A percentile compares a stretch with the other conserved stretches of the same genome.
Evolutionary conservation across 2,888 invertebrate species (phyloP).

Genomic region (Lasioglossum vierecki): DNA sequence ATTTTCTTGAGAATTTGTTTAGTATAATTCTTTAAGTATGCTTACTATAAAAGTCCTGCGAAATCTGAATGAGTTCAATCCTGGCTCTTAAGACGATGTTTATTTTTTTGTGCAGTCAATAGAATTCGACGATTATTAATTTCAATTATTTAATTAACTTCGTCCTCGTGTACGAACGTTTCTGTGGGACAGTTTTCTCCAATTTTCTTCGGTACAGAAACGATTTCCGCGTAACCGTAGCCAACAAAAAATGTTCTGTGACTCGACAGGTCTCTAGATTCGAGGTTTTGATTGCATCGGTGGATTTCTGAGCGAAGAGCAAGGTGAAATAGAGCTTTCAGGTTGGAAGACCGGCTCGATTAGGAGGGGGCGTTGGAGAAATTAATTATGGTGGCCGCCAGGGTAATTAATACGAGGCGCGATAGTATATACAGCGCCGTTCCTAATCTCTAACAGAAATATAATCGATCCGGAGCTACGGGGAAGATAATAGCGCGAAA

Average conservation of each 20-base stretch:
- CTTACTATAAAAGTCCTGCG: too few relatives aligned
- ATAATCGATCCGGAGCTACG: slow-evolving; percentile 55
- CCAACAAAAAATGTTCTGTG: too few relatives aligned
- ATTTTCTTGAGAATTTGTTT: neutral
- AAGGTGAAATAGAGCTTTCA: slow-evolving; percentile 9
- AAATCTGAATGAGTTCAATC: too few relatives aligned
- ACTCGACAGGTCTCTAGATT: neutral
- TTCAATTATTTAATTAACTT: too few relatives aligned
- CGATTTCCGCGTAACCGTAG: neutral
- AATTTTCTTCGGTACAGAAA: neutral
- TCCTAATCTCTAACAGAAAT: slow-evolving; percentile 52
- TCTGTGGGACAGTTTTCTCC: too few relatives aligned
- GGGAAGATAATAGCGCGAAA: slow-evolving; percentile 47
- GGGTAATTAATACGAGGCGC: slow-evolving; percentile 49
- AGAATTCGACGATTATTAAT: too few relatives aligned
- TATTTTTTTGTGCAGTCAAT: too few relatives aligned
- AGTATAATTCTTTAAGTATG: neutral
- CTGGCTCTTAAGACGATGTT: too few relatives aligned
- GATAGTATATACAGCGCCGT: slow-evolving; percentile 38
- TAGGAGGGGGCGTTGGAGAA: slow-evolving; percentile 6
- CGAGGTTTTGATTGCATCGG: neutral
- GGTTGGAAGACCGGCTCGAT: neutral
- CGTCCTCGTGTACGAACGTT: too few relatives aligned
- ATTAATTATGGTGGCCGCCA: slow-evolving; percentile 23
- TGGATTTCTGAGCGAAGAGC: neutral